Percentiles rank a stretch among this genome's conserved stretches.
Conservation (phyloP, 2,113 vertebrate species). For the Cryptoleucopteryx plumbea region DNA sequence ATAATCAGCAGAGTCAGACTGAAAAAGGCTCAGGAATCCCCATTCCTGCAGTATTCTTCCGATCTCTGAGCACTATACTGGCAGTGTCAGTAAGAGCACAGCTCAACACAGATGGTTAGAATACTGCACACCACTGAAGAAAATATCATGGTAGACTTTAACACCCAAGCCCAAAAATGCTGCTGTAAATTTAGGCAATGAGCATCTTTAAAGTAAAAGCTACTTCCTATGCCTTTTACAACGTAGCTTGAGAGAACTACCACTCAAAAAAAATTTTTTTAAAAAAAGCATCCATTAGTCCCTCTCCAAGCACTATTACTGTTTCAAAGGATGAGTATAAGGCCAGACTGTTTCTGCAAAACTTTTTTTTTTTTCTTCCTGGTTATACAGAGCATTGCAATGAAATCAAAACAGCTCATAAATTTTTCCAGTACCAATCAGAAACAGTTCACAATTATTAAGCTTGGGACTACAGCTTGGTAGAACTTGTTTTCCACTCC, state of each 20-base stretch:
- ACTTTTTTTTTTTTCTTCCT: background rate
- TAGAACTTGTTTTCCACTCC: background rate
- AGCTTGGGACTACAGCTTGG: background rate
- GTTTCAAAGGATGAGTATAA: background rate
- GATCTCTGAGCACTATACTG: rapidly evolving
- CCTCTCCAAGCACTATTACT: background rate
- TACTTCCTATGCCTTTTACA: background rate
- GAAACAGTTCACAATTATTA: background rate
- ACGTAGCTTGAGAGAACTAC: rapidly evolving
- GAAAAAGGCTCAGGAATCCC: background rate
- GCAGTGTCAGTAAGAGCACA: background rate
- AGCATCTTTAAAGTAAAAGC: background rate
- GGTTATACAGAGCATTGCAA: background rate
- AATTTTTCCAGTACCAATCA: background rate
- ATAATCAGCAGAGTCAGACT: background rate
- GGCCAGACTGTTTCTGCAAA: background rate
- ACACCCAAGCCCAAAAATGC: background rate
- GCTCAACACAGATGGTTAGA: background rate
- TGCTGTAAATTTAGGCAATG: background rate
- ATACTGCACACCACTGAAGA: background rate
- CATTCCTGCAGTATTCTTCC: background rate
- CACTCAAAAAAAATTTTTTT: background rate
- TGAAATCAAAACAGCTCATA: background rate
- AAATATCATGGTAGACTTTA: background rate
- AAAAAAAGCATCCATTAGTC: background rate